These are phyloP conservation scores for Oscarella lobularis DNA, from an alignment of 37 sponge, comb jelly and placozoan genomes.

Conservation along the genomic window DNA sequence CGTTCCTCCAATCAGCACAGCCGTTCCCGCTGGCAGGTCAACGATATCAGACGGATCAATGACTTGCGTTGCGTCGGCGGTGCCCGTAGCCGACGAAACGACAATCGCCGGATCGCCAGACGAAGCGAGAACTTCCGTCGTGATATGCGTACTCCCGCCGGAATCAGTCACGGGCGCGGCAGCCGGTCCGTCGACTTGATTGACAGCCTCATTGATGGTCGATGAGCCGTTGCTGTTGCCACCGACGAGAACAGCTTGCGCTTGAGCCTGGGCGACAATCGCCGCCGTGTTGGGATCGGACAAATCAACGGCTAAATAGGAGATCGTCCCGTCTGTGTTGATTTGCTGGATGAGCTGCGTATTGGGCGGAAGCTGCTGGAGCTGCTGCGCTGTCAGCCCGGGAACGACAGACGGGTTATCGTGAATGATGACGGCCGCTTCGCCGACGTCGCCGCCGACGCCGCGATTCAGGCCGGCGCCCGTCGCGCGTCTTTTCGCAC, in stretches of 20 bases:
- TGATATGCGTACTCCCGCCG: no score
- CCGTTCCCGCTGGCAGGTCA: no score
- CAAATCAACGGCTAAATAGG: not conserved
- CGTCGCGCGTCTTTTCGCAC: not conserved
- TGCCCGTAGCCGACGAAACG: no score
- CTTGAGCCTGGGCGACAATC: not conserved
- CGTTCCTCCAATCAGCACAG: no score
- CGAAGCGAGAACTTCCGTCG: no score
- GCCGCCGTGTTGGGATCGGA: conserved; percentile 1
- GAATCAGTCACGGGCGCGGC: no score
- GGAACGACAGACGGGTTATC: not conserved
- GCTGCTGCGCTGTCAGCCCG: conserved; percentile 8
- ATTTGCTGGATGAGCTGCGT: not conserved
- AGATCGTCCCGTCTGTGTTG: conserved; percentile 1
- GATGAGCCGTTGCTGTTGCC: no score
- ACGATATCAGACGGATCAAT: no score
- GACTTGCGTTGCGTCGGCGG: no score
- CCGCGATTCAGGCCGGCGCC: not conserved
- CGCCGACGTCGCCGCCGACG: not conserved
- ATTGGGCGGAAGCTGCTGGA: conserved; percentile 2
- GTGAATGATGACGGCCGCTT: not conserved
- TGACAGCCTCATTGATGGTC: no score
- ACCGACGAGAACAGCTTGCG: not conserved
- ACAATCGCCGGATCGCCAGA: no score
- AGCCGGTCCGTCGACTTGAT: no score